Base-by-base conservation (phyloP, 1,140 invertebrate genomes). In the Sycophaga agraensis region DNA sequence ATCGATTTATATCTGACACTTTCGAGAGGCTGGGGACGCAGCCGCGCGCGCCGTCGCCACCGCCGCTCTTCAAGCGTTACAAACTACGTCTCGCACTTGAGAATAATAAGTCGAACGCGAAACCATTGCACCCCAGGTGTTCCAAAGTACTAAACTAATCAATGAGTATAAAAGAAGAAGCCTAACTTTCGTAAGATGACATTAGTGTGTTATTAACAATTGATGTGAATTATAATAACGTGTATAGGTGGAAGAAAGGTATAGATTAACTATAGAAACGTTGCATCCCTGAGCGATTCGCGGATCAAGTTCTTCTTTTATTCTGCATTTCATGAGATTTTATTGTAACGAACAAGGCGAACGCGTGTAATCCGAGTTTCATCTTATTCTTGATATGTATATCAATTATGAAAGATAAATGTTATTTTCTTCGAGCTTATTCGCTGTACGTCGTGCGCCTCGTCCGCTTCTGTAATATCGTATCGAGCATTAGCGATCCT, bases 401-500 rank as follows among this genome's bases (percentile, higher is more conserved):
- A 37, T n/a, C 19, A 14, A 26, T n/a, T n/a, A n/a, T n/a, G n/a
- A n/a, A n/a, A n/a, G n/a, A n/a, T n/a, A 35, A 45, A 22, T 24
- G 16, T 51, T 42, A 3, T 42, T 50, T 34, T 60, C n/a, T 14
- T 34, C 28, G 14, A 51, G 17, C 16, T 37, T 35, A 21, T 35
- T 59, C 39, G 28, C 42, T 22, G 53, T 54, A 55, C 21, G 37
- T 49, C 64, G 55, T 40, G 57, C 64, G 51, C 46, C 59, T 62
- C 39, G 55, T 57, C 50, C 34, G 57, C 57, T 65, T 60, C 28
- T 43, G 50, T 60, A 51, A 60, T 39, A 56, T 34, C 46, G 39
- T 59, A 59, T 49, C 45, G 21, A 40, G 48, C 59, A 63, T 63
- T 62, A 59, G 49, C 59, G 53, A 60, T 58, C 49, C 58, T 49